Base-by-base conservation (phyloP, 1,140 invertebrate genomes). In the Hirudo medicinalis region DNA sequence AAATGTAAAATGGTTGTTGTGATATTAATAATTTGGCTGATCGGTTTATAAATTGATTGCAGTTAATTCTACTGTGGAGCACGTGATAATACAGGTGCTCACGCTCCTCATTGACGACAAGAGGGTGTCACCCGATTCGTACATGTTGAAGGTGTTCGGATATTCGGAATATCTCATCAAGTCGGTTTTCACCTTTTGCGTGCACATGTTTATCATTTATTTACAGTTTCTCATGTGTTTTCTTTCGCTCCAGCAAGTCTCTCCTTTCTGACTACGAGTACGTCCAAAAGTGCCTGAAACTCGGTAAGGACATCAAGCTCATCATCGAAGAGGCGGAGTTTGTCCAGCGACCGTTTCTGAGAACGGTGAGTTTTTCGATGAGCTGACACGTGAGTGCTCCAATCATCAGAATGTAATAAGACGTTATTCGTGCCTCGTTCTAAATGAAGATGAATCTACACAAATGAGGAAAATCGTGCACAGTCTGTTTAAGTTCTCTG, bases 281-380 rank as follows among this genome's bases (percentile, higher is more conserved):
- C 82, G 88, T 95, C 72, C 91, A 94, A 78, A 88, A 91, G 75
- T 96, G 93, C 82, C 89, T 96, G 55, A 94, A 96, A 80, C 82
- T 94, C 76, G 93, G 96, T 80, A 87, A 89, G 79, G 92, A 96
- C 83, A 89, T 97, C 0, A 84, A 87, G 71, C 83, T 97, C 72
- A 88, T 87, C 36, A 76, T 87, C 55, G 75, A 85, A 63, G 83
- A 90, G 63, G 85, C 87, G 74, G 86, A 88, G 11, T 87, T 88
- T 71, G 83, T 89, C 69, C 83, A 85, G 73, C 81, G 85, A 75
- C 86, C 86, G 0, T 87, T 90, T 73, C 85, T 87, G 0, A 82
- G 89, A 81, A 89, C 88, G 13, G 87, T 89, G 82, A 85, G 84
- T 84, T 71, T 70, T 69, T 67, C 11, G 4, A 13, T 13, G 43